A percentile compares a stretch with the other conserved stretches of the same genome.
phyloP scores from a whole-genome alignment of 1,140 invertebrate species.

The Anagrus nilaparvatae region DNA sequence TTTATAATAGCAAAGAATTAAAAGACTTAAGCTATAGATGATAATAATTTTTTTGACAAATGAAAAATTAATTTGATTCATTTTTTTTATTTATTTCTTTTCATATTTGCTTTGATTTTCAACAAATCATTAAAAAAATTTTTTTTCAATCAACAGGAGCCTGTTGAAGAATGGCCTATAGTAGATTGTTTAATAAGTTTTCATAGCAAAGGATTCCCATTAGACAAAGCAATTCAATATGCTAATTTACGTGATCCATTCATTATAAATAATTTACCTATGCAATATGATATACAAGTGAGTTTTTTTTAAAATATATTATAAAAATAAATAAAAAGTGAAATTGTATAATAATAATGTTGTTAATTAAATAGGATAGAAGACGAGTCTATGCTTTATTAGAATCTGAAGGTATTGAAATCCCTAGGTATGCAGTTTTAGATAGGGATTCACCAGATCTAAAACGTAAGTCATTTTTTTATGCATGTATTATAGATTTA shows the following conservation, averaged over 20 bases:
- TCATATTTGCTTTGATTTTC: neutral
- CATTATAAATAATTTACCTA: conserved; percentile 96
- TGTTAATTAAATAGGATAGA: conserved; percentile 53
- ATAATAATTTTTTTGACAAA: neutral
- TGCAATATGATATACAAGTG: conserved; percentile 95
- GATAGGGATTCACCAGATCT: conserved; percentile 88
- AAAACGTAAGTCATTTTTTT: conserved; percentile 57
- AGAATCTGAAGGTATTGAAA: conserved; percentile 89
- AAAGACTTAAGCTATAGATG: neutral
- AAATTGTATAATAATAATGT: conserved; percentile 1
- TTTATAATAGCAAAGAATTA: neutral
- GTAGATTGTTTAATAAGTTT: conserved; percentile 98
- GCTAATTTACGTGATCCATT: conserved; percentile 89
- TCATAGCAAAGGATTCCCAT: conserved; percentile 95
- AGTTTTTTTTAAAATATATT: conserved; percentile 8
- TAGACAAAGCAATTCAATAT: conserved; percentile 97
- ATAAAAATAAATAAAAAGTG: conserved; percentile 4
- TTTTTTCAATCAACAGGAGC: conserved; percentile 52
- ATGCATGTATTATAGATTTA: neutral
- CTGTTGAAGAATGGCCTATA: conserved; percentile 95
- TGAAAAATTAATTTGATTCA: neutral
- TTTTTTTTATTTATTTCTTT: neutral
- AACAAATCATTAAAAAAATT: neutral
- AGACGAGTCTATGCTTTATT: conserved; percentile 92
- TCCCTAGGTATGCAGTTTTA: conserved; percentile 94